Evolutionary conservation across 2,113 vertebrate genomes (phyloP), one percentile per base, ranked within the genome.

Genomic region (Riparia riparia): DNA sequence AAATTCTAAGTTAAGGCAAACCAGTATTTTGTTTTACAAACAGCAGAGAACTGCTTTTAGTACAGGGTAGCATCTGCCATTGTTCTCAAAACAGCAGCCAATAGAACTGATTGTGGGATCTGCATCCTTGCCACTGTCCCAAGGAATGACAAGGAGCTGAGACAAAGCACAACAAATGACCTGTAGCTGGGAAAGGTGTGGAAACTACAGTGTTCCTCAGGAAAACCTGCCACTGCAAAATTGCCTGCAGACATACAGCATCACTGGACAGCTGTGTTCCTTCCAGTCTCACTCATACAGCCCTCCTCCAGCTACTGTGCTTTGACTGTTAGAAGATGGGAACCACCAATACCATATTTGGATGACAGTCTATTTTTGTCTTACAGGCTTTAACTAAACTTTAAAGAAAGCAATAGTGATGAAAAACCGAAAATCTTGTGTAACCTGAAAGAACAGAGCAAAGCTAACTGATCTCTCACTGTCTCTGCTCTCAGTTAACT

Each of bases 181-280:
- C 24, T 1, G 2, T 2, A 2, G 12, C 7, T 19, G 11, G 14
- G 11, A 12, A 5, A 10, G 7, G 26, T 60, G 29, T 12, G 16
- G 21, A 26, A 84, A 49, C 73, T 31, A 12, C 24, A 17, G 17
- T 26, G 21, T n/a, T 31, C 15, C n/a, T 57, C 4, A 1, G 12
- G 17, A 9, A 77, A 5, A 25, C 8, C 29, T 54, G 8, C 6
- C 39, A n/a, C 34, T 32, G 16, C 57, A 42, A 19, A 71, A 45
- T 32, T 50, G 44, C 26, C 44, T 44, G 32, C 58, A 51, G 49
- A 34, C 10, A 32, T 0, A 0, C 0, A 1, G n/a, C 32, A 51
- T 31, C 63, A 18, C 41, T 28, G 29, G 29, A 42, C 16, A 39
- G 44, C 34, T 80, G 50, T 10, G 4, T 58, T 24, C 39, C 34